phyloP scores from a whole-genome alignment of 92 coral and sea anemone genomes.

The Heliopora coerulea region DNA sequence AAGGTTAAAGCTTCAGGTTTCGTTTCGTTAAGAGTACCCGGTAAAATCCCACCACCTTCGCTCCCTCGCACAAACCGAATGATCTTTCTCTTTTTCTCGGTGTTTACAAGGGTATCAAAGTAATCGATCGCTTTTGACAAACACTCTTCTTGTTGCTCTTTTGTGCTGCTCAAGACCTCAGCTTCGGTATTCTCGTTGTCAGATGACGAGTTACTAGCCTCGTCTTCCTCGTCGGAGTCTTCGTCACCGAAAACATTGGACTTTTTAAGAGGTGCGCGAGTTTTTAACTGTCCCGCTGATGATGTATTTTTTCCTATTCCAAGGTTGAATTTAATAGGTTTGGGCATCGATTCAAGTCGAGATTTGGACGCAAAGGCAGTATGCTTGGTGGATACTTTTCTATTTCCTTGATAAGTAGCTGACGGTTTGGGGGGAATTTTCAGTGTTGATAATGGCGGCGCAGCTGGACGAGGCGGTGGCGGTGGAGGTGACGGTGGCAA shows the following conservation, averaged over 20 bases:
- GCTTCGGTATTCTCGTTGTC: constrained; percentile 14
- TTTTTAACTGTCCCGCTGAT: constrained; percentile 45
- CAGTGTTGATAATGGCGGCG: constrained; percentile 38
- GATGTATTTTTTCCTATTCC: constrained; percentile 64
- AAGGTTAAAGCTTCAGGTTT: constrained; percentile 18
- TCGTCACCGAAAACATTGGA: constrained; percentile 86
- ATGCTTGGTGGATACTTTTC: neutral
- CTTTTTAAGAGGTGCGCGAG: constrained; percentile 47
- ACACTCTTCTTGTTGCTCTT: constrained; percentile 77
- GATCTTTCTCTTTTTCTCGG: constrained; percentile 68
- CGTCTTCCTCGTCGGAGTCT: constrained; percentile 84
- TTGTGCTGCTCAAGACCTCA: constrained; percentile 66
- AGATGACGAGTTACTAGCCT: constrained; percentile 31
- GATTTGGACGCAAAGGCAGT: neutral
- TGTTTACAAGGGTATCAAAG: constrained; percentile 80
- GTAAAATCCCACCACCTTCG: constrained; percentile 71
- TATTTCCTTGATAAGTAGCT: neutral
- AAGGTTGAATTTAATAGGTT: constrained; percentile 63
- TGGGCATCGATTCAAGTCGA: constrained; percentile 25
- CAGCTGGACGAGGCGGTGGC: constrained; percentile 32
- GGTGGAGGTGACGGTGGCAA: constrained; percentile 74
- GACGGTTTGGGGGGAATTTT: neutral
- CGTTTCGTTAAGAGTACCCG: constrained; percentile 59
- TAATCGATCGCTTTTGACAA: constrained; percentile 89
- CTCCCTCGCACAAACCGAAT: constrained; percentile 89